Percentiles rank a stretch among this genome's conserved stretches.
Conservation (phyloP, 2,797 vertebrate species). For the Mormyrops attenuatus region DNA sequence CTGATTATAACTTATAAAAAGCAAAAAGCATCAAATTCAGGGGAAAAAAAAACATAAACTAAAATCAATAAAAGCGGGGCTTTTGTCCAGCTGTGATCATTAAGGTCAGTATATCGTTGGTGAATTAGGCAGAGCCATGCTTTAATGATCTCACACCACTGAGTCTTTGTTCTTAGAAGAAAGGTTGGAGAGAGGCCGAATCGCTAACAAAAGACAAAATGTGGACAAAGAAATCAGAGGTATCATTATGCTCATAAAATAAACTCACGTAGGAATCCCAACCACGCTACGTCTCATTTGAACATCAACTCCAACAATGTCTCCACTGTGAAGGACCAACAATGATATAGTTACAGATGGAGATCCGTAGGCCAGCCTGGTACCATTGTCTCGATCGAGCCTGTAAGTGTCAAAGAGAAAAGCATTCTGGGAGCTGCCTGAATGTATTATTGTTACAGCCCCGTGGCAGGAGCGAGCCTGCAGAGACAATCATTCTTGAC, state of each 20-base stretch:
- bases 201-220: not conserved
- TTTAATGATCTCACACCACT: not conserved
- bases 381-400: not conserved
- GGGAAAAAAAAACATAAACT: not conserved
- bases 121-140: not conserved
- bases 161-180: not conserved
- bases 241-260: not conserved
- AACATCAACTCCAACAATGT: not conserved
- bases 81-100: not conserved
- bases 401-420: not conserved
- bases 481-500: constrained; percentile 21
- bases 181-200: not conserved
- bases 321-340: not conserved
- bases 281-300: not conserved
- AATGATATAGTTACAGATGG: constrained; percentile 5
- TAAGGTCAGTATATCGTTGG: not conserved
- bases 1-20: not conserved
- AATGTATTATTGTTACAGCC: constrained; percentile 35
- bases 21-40: not conserved
- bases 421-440: constrained; percentile 23
- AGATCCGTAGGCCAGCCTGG: constrained; percentile 14
- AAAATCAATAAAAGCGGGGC: not conserved
- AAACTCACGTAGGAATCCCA: not conserved
- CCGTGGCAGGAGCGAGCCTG: constrained; percentile 24
- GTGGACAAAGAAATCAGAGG: not conserved